Conservation (phyloP, 2,888 invertebrate species). For the Drosophila paranaensis region DNA sequence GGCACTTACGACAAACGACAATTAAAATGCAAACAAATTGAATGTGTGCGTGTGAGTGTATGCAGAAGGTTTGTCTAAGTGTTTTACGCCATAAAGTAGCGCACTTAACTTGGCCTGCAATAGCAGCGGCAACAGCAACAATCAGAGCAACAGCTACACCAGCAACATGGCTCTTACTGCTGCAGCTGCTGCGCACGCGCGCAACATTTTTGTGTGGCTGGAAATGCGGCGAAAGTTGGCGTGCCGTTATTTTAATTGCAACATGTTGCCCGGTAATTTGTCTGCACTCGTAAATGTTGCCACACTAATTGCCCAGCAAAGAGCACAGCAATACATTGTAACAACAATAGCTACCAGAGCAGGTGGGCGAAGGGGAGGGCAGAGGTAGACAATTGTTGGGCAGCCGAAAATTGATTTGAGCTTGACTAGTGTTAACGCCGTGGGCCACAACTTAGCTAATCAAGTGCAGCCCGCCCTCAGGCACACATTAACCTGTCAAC, state of each 20-base stretch:
- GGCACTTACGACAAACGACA: slow-evolving; percentile 72
- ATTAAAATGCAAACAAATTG: slow-evolving; percentile 78
- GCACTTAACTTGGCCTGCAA: slow-evolving; percentile 61
- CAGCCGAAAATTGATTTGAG: slow-evolving; percentile 58
- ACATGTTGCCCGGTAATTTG: slow-evolving; percentile 77
- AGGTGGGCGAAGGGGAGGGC: not conserved
- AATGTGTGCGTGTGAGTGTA: slow-evolving; percentile 35
- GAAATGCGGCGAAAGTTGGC: slow-evolving; percentile 73
- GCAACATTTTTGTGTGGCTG: slow-evolving; percentile 65
- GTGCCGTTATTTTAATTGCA: slow-evolving; percentile 78
- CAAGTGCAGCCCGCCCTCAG: slow-evolving; percentile 9
- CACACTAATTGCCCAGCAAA: slow-evolving; percentile 66
- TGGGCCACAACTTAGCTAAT: slow-evolving; percentile 51
- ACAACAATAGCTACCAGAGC: slow-evolving; percentile 13
- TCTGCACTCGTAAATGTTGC: slow-evolving; percentile 77
- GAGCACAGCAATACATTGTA: slow-evolving; percentile 30
- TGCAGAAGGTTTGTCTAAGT: slow-evolving; percentile 74
- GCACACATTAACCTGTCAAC: slow-evolving; percentile 73
- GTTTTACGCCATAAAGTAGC: slow-evolving; percentile 72
- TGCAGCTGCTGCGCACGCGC: slow-evolving; percentile 68
- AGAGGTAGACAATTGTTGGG: slow-evolving; percentile 20
- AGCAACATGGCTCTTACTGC: slow-evolving; percentile 17
- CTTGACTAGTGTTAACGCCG: slow-evolving; percentile 63
- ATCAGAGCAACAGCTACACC: slow-evolving; percentile 34
- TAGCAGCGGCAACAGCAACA: slow-evolving; percentile 45